Base-by-base conservation (phyloP, 2,888 invertebrate species). In the Thereva unica region DNA sequence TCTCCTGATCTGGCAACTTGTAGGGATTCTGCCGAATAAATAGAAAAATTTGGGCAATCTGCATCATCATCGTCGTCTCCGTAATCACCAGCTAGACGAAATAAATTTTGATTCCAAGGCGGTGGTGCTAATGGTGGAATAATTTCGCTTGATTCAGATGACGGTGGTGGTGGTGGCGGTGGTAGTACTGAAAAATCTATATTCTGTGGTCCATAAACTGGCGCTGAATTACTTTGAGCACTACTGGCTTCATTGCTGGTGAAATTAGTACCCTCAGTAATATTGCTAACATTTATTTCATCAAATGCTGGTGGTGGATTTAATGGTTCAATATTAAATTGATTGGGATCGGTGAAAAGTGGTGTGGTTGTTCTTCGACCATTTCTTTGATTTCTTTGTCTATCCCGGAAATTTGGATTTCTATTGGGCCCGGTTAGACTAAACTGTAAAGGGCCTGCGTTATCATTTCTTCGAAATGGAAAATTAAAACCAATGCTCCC, bases 1-100 rank as follows among this genome's bases (percentile, higher is more conserved):
- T 56, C 68, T 45, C 77, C 76, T 38, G 76, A 75, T 68, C 77
- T 77, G 9, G 80, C 81, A 65, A 81, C 78, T 70, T 89, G 89
- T 75, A 91, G 89, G 68, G 91, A 91, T 73, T 90, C 87, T 6
- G 89, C 88, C 0, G 93, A 93, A 80, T 93, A 93, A 71, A 93
- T 90, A 8, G 90, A 90, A 78, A 92, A 92, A 78, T 93, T 93
- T 4, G 93, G 93, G 78, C 92, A 93, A 73, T 89, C 90, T 1
- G 89, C 89, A 68, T 82, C 82, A 68, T 83, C 84, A 55, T 79
- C 77, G 59, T 83, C 84, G 53, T 79, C 77, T 57, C 76, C 78
- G 67, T 78, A 77, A 57, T 78, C 78, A 12, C 78, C 74, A 40
- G 75, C 76, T 35, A 79, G 72, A 67, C 78, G 77, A 45, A 80